Evolutionary conservation across 2,888 invertebrate species (phyloP).

Genomic region (Drosophila meridionalis): DNA sequence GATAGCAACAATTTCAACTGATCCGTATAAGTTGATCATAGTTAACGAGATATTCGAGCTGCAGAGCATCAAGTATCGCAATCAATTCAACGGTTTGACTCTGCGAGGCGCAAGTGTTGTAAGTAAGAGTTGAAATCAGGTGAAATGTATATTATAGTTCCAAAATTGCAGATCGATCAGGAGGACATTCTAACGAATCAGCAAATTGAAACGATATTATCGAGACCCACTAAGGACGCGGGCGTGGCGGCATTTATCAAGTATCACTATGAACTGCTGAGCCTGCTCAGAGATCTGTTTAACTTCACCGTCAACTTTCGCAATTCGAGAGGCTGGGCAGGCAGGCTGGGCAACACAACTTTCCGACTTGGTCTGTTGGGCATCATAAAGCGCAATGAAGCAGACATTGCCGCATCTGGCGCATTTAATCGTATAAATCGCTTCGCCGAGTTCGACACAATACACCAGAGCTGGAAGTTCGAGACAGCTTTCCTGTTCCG

Average conservation of each 20-base stretch:
- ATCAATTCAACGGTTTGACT: constrained; percentile 73
- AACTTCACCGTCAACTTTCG: constrained; percentile 83
- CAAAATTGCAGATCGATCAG: constrained; percentile 75
- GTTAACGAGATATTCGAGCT: constrained; percentile 59
- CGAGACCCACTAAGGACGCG: constrained; percentile 63
- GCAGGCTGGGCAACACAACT: constrained; percentile 76
- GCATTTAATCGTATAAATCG: constrained; percentile 82
- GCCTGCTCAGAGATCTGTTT: constrained; percentile 72
- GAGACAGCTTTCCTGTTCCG: constrained; percentile 82
- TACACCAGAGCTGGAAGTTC: constrained; percentile 84
- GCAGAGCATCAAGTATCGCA: constrained; percentile 71
- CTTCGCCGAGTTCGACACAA: constrained; percentile 81
- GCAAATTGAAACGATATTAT: constrained; percentile 72
- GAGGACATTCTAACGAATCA: constrained; percentile 76
- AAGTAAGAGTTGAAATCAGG: constrained; percentile 35
- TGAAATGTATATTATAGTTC: not conserved
- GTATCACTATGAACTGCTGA: constrained; percentile 78
- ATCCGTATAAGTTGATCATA: constrained; percentile 30
- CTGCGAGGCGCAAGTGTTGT: constrained; percentile 82
- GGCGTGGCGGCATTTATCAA: constrained; percentile 82
- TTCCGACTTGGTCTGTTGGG: constrained; percentile 83
- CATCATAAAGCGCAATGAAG: constrained; percentile 82
- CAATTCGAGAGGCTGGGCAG: constrained; percentile 83
- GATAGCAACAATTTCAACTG: constrained; percentile 48
- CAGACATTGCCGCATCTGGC: constrained; percentile 82